Percentiles rank a stretch among this genome's conserved stretches.
These are phyloP conservation scores for Alligator sinensis DNA, from an alignment of 2,113 vertebrate genomes.

Conservation along the genomic window DNA sequence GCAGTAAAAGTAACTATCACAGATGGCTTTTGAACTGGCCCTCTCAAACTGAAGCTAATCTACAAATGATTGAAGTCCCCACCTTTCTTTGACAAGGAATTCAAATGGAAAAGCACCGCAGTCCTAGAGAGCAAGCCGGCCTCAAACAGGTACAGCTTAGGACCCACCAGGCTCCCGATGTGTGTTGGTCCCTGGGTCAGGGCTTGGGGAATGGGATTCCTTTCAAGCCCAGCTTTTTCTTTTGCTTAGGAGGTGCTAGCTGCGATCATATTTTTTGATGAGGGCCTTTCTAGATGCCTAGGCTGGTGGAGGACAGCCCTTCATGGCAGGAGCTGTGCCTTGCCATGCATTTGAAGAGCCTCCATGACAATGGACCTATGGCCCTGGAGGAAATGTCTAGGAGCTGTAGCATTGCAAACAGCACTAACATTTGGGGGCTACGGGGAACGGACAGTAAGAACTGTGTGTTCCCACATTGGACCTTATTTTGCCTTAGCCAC, in stretches of 20 bases:
- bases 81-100: rapidly evolving
- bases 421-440: too few species aligned
- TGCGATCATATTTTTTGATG: not conserved
- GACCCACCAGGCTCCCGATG: not conserved
- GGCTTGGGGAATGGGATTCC: rapidly evolving
- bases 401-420: not conserved
- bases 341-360: not conserved
- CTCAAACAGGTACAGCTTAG: not conserved
- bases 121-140: not conserved
- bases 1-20: not conserved
- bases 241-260: not conserved
- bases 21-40: rapidly evolving
- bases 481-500: rapidly evolving
- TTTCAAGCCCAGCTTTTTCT: not conserved
- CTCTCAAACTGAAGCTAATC: not conserved
- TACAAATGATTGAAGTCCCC: rapidly evolving
- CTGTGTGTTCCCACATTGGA: not conserved
- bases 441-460: not conserved
- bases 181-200: rapidly evolving
- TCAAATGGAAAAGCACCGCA: not conserved
- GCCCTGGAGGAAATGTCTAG: not conserved
- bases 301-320: not conserved
- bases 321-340: not conserved
- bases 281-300: not conserved
- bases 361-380: not conserved